These are phyloP conservation scores for Lemur catta DNA, from an alignment of 2,797 vertebrate genomes.

Conservation along the genomic window DNA sequence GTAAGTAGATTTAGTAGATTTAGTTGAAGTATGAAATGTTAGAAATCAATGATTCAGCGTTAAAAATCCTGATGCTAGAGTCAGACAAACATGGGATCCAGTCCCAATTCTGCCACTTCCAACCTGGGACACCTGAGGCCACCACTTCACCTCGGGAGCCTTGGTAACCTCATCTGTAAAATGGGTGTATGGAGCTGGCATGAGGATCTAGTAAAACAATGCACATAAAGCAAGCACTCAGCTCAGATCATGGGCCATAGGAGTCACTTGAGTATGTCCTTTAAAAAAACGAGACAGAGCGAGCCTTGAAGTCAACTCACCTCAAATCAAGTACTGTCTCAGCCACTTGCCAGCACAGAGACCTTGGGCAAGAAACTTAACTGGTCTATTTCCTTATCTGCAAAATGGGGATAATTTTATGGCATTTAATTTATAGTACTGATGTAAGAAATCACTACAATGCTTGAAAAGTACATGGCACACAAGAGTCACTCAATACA, in stretches of 20 bases:
- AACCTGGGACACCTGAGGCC: not conserved
- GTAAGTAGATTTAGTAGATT: not conserved
- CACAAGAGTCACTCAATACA: not conserved
- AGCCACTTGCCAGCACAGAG: not conserved
- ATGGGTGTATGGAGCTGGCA: not conserved
- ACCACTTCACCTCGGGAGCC: not conserved
- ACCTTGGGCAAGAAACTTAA: not conserved
- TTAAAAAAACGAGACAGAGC: not conserved
- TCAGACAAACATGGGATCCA: not conserved
- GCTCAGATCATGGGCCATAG: not conserved
- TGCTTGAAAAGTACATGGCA: not conserved
- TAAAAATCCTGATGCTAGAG: not conserved
- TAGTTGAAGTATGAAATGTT: not conserved
- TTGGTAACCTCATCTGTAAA: not conserved
- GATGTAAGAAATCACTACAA: not conserved
- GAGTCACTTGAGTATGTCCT: not conserved
- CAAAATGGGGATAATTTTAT: not conserved
- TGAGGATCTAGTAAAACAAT: not conserved
- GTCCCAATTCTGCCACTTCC: not conserved
- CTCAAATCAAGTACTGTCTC: not conserved
- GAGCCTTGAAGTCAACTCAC: not conserved
- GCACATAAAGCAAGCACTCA: not conserved
- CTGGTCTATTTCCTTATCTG: not conserved
- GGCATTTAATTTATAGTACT: not conserved
- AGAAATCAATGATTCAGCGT: not conserved